Base-by-base conservation (phyloP, 2,113 vertebrate genomes). In the Ursus arctos region DNA sequence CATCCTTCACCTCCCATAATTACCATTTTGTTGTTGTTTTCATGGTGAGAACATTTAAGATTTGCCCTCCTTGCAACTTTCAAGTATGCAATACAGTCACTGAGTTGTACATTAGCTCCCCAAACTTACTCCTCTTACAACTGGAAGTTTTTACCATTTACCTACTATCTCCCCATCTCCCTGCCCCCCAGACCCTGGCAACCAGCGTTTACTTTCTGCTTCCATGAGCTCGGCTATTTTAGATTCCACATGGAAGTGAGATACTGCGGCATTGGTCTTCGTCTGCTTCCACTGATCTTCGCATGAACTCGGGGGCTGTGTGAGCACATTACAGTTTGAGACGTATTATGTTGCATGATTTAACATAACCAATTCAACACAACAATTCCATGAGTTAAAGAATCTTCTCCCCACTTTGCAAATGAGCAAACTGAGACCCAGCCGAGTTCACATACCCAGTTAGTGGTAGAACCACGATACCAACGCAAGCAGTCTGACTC, bases 361-460 rank as follows among this genome's bases (percentile, higher is more conserved):
- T 49, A 72, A 55, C 14, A 49, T 26, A 76, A 61, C 55, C 36
- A 49, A 49, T 36, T 83, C 59, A 72, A 81, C 33, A 81, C 22
- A 61, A 80, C 84, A 77, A 40, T 65, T 87, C 67, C 63, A 2
- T 19, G 16, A 43, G 7, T 47, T 55, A 59, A 53, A 93, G 28
- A 82, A 40, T 72, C 49, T 71, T 77, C 18, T 96, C 87, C 49
- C n/a, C 12, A 76, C 40, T 96, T 88, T 57, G 7, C 61, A 92
- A 49, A 83, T 19, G 36, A 88, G 40, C 26, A 97, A 53, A 91
- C 53, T 82, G 92, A 96, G 69, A 87, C 22, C 36, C 80, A 76
- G 18, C 21, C 51, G n/a, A 77, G 28, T 49, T 93, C 57, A 33
- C 53, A 22, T 69, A 91, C 55, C 22, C 36, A 2, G 10, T 51